Evolutionary conservation across 2,113 vertebrate genomes (phyloP), one percentile per base, ranked within the genome.

Genomic region (Rhinopomastus cyanomelas): DNA sequence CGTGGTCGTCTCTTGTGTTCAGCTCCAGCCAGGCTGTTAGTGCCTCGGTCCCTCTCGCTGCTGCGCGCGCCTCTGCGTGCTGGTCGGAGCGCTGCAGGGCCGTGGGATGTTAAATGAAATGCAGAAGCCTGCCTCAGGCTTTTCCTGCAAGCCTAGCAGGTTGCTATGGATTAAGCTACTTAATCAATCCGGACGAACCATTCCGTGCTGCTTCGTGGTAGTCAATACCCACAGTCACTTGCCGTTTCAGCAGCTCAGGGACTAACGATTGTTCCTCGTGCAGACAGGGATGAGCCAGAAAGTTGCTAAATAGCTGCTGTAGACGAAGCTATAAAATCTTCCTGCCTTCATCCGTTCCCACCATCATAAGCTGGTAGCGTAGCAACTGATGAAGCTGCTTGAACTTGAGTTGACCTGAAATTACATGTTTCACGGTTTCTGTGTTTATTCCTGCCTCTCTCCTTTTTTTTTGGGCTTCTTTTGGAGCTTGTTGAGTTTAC

Each of bases 371-470:
- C 73, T 93, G 90, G 96, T 96, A 95, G 42, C 90, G 6, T 95
- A 97, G 96, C 96, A 97, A 97, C 97, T 94, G 92, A 95, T 75
- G 88, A 93, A 97, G 93, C 93, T 83, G 78, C 91, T 85, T 94
- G 83, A 91, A 94, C 95, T 92, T 17, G 11, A 48, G 73, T 75
- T 93, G 81, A 95, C 94, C 92, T 77, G 75, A 92, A 96, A 94
- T 92, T 84, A 87, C 53, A 46, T 25, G 44, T 95, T 96, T 92
- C 85, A 51, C 5, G 19, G 62, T 88, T 92, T 93, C 56, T 22
- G 37, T 94, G 81, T 94, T 95, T 94, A 89, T 81, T 92, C 60
- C 72, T 0, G 18, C 71, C 60, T 93, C 83, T 44, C 74, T 56
- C 39, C 39, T 42, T 11, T 15, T 42, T 42, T 42, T 42, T 15